A percentile compares a stretch with the other conserved stretches of the same genome.
Conservation (phyloP, 2,797 vertebrate species). For the Masticophis lateralis region DNA sequence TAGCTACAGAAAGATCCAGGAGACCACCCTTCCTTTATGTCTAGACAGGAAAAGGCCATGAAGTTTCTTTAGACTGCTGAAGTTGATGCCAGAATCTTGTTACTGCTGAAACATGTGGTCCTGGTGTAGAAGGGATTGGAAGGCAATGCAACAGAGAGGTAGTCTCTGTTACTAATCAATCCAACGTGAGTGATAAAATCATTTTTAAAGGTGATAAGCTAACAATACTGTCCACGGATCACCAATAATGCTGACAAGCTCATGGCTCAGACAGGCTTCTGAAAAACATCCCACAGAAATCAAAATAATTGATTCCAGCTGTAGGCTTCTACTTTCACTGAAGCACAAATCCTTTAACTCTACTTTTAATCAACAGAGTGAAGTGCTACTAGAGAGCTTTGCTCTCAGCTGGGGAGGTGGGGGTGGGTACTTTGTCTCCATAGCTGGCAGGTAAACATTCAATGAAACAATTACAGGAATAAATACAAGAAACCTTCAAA, state of each 20-base stretch:
- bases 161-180: slow-evolving; percentile 47
- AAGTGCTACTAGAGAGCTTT: neutral
- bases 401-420: slow-evolving; percentile 5
- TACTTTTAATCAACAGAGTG: slow-evolving; percentile 10
- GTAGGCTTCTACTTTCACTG: slow-evolving; percentile 15
- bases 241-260: slow-evolving; percentile 36
- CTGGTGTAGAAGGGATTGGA: slow-evolving; percentile 45
- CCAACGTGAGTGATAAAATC: slow-evolving; percentile 17
- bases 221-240: slow-evolving; percentile 34
- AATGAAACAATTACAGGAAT: neutral
- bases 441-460: slow-evolving; percentile 21
- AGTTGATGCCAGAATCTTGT: slow-evolving; percentile 22
- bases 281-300: slow-evolving; percentile 53
- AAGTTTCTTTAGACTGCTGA: slow-evolving; percentile 30
- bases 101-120: slow-evolving; percentile 32
- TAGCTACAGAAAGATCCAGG: slow-evolving; percentile 30
- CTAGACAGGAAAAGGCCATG: slow-evolving; percentile 43
- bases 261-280: slow-evolving; percentile 37
- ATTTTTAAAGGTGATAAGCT: slow-evolving; percentile 46
- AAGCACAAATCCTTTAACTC: slow-evolving; percentile 31
- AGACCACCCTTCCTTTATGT: slow-evolving; percentile 47
- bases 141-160: slow-evolving; percentile 14
- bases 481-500: neutral
- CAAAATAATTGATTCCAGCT: slow-evolving; percentile 55
- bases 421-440: neutral